Conservation (phyloP, 2,888 invertebrate species). For the Spodoptera exigua region DNA sequence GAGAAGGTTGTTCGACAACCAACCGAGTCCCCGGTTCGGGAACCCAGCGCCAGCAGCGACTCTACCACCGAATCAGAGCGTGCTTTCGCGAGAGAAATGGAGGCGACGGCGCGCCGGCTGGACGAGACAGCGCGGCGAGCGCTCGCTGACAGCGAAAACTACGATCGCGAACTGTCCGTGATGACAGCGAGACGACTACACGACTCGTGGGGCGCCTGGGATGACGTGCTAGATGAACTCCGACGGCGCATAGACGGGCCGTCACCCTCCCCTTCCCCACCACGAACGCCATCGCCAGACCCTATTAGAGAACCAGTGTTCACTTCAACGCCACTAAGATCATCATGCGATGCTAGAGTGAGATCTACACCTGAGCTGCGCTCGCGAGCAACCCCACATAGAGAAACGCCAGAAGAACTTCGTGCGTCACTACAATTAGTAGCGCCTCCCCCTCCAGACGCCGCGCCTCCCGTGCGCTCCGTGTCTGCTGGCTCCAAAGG, state of each 20-base stretch:
- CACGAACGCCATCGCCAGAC: constrained; percentile 82
- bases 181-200: constrained; percentile 85
- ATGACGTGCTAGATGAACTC: constrained; percentile 84
- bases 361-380: constrained; percentile 91
- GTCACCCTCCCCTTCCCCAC: constrained; percentile 79
- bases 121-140: constrained; percentile 81
- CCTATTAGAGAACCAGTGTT: constrained; percentile 83
- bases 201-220: constrained; percentile 87
- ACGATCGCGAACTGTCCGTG: constrained; percentile 89
- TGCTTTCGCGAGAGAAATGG: constrained; percentile 84
- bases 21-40: constrained; percentile 72
- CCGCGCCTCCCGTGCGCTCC: constrained; percentile 79
- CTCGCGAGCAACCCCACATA: constrained; percentile 79
- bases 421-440: constrained; percentile 89
- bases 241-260: constrained; percentile 81
- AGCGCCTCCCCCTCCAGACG: constrained; percentile 73
- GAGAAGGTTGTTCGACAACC: constrained; percentile 65
- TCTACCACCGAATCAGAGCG: constrained; percentile 86
- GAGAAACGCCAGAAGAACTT: constrained; percentile 86
- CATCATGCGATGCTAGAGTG: constrained; percentile 79
- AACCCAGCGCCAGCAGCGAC: constrained; percentile 84
- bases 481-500: constrained; percentile 89
- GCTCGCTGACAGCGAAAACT: constrained; percentile 87
- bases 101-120: constrained; percentile 81
- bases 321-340: constrained; percentile 90